These are phyloP conservation scores for Formicarius rufipectus DNA, from an alignment of 2,113 vertebrate species.

Conservation along the genomic window DNA sequence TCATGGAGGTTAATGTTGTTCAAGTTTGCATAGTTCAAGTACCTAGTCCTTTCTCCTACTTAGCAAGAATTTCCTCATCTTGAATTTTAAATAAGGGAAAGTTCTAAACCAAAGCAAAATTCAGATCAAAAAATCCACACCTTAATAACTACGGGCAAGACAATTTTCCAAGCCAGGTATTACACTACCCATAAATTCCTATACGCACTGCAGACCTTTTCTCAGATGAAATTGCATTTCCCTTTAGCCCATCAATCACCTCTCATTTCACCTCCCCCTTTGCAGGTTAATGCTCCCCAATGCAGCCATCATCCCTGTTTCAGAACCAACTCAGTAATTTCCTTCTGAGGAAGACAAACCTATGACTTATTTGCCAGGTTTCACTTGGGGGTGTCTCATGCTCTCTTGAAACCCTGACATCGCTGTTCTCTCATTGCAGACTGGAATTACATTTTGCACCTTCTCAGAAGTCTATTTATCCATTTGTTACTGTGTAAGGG, in stretches of 20 bases:
- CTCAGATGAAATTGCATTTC: not conserved
- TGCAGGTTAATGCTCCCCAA: not conserved
- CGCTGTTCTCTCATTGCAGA: not conserved
- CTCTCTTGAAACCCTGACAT: not conserved
- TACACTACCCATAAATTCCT: not conserved
- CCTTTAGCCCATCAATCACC: not conserved
- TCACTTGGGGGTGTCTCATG: not conserved
- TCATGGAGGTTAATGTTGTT: not conserved
- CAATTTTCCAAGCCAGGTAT: not conserved
- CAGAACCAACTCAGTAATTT: not conserved
- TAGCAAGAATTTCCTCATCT: not conserved
- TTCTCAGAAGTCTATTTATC: not conserved
- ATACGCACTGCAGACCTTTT: not conserved
- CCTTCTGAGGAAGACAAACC: not conserved
- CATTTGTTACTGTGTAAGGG: not conserved
- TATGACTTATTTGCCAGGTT: not conserved
- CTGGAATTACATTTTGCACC: not conserved
- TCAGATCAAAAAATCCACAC: not conserved
- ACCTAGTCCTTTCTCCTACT: not conserved
- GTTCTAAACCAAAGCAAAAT: not conserved
- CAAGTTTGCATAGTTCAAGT: not conserved
- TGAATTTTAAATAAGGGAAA: not conserved
- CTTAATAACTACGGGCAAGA: not conserved
- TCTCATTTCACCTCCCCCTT: not conserved
- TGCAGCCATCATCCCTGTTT: not conserved